Evolutionary conservation across 1,140 invertebrate species (phyloP).

Genomic region (Heliconius nattereri): DNA sequence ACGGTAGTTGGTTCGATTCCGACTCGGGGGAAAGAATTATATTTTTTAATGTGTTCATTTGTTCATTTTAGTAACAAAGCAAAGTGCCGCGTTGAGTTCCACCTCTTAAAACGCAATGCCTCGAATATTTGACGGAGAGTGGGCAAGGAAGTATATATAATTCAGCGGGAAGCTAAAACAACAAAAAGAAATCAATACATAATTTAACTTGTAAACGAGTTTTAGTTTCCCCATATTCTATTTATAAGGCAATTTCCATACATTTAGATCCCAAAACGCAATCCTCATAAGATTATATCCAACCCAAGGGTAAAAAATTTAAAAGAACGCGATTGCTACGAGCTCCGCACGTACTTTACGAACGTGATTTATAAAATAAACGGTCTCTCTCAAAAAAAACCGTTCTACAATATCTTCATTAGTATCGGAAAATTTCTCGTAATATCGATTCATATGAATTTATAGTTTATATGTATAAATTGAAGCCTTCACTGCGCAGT

Average conservation of each 20-base stretch:
- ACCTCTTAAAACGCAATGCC: background rate
- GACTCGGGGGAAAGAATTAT: too few relatives aligned
- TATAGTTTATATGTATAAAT: too few relatives aligned
- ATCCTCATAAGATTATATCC: conserved; percentile 6
- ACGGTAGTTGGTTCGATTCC: too few relatives aligned
- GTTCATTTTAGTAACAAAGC: too few relatives aligned
- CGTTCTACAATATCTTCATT: background rate
- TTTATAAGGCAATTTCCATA: conserved; percentile 13
- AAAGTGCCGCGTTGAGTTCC: background rate
- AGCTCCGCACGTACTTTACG: background rate
- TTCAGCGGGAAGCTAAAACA: background rate
- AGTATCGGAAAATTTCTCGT: background rate
- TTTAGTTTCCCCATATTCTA: background rate
- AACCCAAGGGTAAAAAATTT: background rate
- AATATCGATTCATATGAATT: background rate
- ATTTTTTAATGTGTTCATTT: too few relatives aligned
- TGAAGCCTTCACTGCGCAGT: too few relatives aligned
- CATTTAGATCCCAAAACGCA: conserved; percentile 1
- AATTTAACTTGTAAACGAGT: conserved; percentile 9
- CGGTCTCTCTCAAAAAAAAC: background rate
- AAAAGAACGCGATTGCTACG: background rate
- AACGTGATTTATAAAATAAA: background rate
- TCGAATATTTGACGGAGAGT: background rate
- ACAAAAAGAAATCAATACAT: background rate
- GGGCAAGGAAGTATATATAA: background rate